Evolutionary conservation across 2,797 vertebrate genomes (phyloP).

Genomic region (Manis pentadactyla): DNA sequence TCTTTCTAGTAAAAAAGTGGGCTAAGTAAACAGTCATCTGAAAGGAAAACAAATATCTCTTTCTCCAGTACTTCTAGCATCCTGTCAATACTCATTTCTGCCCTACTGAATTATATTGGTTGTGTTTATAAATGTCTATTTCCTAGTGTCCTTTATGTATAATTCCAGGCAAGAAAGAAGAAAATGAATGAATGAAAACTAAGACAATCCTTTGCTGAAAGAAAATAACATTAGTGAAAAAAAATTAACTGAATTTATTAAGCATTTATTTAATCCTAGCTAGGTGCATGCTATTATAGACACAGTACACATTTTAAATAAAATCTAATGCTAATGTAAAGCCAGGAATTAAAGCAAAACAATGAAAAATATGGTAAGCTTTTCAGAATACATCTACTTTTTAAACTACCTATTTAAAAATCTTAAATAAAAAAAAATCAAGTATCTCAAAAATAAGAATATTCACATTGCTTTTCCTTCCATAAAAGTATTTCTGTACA

Average conservation of each 20-base stretch:
- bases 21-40: not conserved
- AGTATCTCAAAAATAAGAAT: not conserved
- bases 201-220: not conserved
- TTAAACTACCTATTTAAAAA: not conserved
- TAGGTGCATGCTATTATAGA: not conserved
- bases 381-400: no score
- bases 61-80: not conserved
- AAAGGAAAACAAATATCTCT: not conserved
- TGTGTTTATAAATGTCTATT: not conserved
- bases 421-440: not conserved
- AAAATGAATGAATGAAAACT: slow-evolving; percentile 10
- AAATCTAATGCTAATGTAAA: slow-evolving; percentile 5
- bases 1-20: not conserved
- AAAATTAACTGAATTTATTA: not conserved
- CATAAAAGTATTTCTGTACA: not conserved
- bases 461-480: not conserved
- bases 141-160: not conserved
- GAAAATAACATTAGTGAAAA: not conserved
- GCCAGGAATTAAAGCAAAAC: not conserved
- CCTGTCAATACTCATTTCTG: not conserved
- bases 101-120: not conserved
- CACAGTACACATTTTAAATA: not conserved
- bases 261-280: not conserved
- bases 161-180: slow-evolving; percentile 38
- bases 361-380: not conserved